Conservation (phyloP, 2,888 invertebrate species). For the Latheticus oryzae region DNA sequence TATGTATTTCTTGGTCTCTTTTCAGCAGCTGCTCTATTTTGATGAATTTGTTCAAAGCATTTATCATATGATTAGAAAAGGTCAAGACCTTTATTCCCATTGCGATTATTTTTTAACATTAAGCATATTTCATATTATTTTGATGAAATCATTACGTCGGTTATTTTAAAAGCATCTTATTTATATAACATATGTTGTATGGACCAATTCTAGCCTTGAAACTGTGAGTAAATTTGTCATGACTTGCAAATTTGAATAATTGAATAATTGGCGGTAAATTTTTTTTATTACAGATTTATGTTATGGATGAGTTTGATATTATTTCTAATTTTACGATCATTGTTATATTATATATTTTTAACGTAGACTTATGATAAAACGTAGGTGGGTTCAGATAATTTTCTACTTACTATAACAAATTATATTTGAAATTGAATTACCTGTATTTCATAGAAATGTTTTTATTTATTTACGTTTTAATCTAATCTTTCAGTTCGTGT, state of each 20-base stretch:
- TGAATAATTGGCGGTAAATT: no score
- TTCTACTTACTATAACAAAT: no score
- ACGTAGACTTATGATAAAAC: no score
- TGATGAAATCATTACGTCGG: constrained; percentile 12
- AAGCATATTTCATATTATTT: constrained; percentile 15
- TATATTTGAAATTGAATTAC: no score
- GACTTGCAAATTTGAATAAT: constrained; percentile 24
- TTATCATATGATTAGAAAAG: constrained; percentile 25
- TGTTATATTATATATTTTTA: no score
- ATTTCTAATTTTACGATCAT: no score
- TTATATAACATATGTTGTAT: constrained; percentile 2
- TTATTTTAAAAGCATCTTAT: neutral
- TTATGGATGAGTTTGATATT: no score
- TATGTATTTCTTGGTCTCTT: no score
- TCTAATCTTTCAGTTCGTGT: constrained; percentile 26
- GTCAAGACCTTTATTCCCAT: constrained; percentile 31
- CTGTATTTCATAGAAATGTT: constrained; percentile 18
- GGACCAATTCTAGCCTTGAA: constrained; percentile 8
- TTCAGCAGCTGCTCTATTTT: no score
- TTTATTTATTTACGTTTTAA: constrained; percentile 38
- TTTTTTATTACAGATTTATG: no score
- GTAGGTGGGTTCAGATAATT: no score
- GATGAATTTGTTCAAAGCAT: no score
- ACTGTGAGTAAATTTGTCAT: constrained; percentile 11
- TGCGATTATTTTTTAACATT: constrained; percentile 25